Base-by-base conservation (phyloP, 1,140 invertebrate genomes). In the Aleiodes sp. region DNA sequence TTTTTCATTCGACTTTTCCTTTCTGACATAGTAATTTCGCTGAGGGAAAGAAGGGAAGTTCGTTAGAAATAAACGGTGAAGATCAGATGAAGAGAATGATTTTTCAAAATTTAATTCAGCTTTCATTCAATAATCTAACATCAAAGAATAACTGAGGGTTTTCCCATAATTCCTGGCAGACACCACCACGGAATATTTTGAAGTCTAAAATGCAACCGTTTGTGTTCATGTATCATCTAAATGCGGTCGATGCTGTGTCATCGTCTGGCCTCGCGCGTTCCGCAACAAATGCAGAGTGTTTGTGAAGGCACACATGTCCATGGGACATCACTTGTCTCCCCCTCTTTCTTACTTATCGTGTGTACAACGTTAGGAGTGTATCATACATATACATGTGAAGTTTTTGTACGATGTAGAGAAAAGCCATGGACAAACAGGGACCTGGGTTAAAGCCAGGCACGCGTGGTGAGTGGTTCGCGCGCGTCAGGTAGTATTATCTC, bases 161-260 rank as follows among this genome's bases (percentile, higher is more conserved):
- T n/a, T n/a, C n/a, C n/a, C n/a, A n/a, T n/a, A n/a, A n/a, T n/a
- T n/a, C n/a, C n/a, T n/a, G n/a, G n/a, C n/a, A n/a, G n/a, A n/a
- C n/a, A n/a, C n/a, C n/a, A n/a, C n/a, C n/a, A n/a, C n/a, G n/a
- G n/a, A n/a, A n/a, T n/a, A n/a, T n/a, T n/a, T n/a, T n/a, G n/a
- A n/a, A n/a, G n/a, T 39, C 8, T 9, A 8, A 1, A 19, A 26
- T 63, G 14, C 35, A 4, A 21, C 33, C 16, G 39, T 37, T 14
- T 16, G 41, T n/a, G n/a, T n/a, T 35, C 39, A 57, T 67, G 56
- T 65, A 67, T 66, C 60, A 61, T 76, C 72, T 75, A 78, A 76
- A 78, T 73, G 69, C 65, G 75, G 56, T 70, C 59, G 60, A 43
- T 43, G 59, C 43, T 75, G 77, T 77, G 74, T 78, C 77, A 78